Evolutionary conservation across 2,113 vertebrate genomes (phyloP).

Genomic region (Oenanthe oenanthe): DNA sequence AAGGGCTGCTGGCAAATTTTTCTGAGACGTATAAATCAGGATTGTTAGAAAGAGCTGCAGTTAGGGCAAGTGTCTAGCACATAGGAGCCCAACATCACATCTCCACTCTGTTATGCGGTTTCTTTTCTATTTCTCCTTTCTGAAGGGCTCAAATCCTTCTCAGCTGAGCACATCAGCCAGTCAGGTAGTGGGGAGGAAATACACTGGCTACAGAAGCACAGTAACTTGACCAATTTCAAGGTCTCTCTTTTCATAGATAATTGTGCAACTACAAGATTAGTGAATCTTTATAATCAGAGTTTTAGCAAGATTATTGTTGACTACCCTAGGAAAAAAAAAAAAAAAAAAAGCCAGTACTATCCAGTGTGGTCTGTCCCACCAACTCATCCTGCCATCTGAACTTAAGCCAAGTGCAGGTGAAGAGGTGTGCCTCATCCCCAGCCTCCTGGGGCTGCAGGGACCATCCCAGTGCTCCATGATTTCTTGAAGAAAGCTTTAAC

Average conservation of each 20-base stretch:
- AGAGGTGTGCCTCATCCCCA: rapidly evolving
- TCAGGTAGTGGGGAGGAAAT: not conserved
- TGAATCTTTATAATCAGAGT: not conserved
- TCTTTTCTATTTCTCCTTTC: not conserved
- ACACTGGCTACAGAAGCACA: not conserved
- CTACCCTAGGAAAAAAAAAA: not conserved
- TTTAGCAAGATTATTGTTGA: not conserved
- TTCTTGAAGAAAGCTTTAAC: not conserved
- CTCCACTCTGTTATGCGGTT: rapidly evolving
- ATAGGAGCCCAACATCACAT: not conserved
- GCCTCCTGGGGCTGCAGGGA: rapidly evolving
- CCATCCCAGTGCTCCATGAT: not conserved
- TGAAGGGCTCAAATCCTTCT: not conserved
- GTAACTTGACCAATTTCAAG: not conserved
- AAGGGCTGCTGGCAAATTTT: not conserved
- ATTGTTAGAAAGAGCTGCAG: not conserved
- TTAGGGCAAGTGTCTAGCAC: not conserved
- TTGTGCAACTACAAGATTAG: not conserved
- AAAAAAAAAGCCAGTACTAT: not conserved
- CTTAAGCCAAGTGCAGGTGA: rapidly evolving
- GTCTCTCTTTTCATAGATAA: not conserved
- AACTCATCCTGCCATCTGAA: not conserved
- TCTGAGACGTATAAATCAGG: not conserved
- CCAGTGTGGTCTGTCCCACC: not conserved
- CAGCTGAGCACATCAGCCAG: not conserved